These are phyloP conservation scores for Isichthys henryi DNA, from an alignment of 2,113 vertebrate genomes.

Conservation along the genomic window DNA sequence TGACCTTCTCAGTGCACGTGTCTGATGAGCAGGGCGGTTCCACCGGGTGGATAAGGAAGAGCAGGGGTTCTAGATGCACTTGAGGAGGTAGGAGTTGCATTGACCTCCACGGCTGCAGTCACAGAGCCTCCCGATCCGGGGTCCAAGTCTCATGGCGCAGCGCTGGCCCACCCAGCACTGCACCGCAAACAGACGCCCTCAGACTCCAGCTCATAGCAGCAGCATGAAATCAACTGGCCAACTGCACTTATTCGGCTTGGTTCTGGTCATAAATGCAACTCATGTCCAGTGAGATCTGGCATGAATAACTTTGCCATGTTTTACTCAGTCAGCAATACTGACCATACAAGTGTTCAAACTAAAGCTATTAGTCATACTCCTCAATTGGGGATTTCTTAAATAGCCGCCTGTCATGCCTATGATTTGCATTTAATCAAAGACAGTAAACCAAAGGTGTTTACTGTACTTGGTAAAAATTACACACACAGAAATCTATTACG, in stretches of 20 bases:
- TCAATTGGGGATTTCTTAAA: not conserved
- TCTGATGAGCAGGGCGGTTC: not conserved
- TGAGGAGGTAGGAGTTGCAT: slow-evolving; percentile 70
- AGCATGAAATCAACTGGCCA: not conserved
- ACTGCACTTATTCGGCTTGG: not conserved
- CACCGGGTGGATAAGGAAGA: not conserved
- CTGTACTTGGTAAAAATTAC: not conserved
- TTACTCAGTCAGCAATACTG: not conserved
- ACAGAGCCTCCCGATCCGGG: slow-evolving; percentile 68
- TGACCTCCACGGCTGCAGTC: slow-evolving; percentile 59
- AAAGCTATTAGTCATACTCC: not conserved
- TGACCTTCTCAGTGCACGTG: not conserved
- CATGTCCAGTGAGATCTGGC: not conserved
- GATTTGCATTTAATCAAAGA: not conserved
- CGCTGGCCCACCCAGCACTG: slow-evolving; percentile 59
- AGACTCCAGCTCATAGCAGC: not conserved
- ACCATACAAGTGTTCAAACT: not conserved
- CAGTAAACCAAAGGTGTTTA: not conserved
- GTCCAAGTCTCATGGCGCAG: slow-evolving; percentile 64
- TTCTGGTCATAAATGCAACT: not conserved
- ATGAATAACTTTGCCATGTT: not conserved
- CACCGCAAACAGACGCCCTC: not conserved
- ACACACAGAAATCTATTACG: not conserved
- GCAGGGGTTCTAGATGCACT: slow-evolving; percentile 55
- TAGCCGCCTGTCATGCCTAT: not conserved